These are phyloP conservation scores for Pristionchus maxplancki DNA, from an alignment of 2,888 invertebrate genomes.

Conservation along the genomic window DNA sequence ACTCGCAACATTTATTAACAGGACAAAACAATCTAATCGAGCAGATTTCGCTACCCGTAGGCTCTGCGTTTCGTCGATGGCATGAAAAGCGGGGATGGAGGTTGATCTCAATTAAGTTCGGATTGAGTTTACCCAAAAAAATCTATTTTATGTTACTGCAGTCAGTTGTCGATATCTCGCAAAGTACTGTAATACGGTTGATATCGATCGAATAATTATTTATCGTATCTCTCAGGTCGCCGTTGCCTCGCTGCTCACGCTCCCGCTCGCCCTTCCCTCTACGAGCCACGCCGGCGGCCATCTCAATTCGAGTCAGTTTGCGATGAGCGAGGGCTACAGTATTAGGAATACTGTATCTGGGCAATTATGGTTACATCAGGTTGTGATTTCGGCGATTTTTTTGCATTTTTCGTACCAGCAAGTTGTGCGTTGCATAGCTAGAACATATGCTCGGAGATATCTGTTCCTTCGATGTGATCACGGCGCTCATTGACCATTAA, in stretches of 20 bases:
- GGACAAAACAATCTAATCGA: too few relatives aligned
- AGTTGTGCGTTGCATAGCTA: background rate
- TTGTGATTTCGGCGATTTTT: background rate
- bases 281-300: background rate
- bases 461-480: too few relatives aligned
- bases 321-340: background rate
- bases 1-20: too few relatives aligned
- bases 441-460: too few relatives aligned
- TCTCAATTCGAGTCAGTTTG: background rate
- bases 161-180: too few relatives aligned
- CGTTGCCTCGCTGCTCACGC: constrained; percentile 45
- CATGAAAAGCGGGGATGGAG: too few relatives aligned
- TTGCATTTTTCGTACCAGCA: background rate
- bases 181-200: background rate
- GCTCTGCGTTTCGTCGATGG: too few relatives aligned
- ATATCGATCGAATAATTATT: background rate
- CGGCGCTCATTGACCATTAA: too few relatives aligned
- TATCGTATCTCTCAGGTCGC: background rate
- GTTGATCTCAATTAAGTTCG: too few relatives aligned
- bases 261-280: constrained; percentile 35
- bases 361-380: background rate
- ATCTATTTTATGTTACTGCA: too few relatives aligned
- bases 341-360: background rate
- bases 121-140: too few relatives aligned
- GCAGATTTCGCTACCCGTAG: too few relatives aligned